A percentile compares a stretch with the other conserved stretches of the same genome.
These are phyloP conservation scores for Octopus bimaculoides DNA, from an alignment of 1,140 invertebrate genomes.

Conservation along the genomic window DNA sequence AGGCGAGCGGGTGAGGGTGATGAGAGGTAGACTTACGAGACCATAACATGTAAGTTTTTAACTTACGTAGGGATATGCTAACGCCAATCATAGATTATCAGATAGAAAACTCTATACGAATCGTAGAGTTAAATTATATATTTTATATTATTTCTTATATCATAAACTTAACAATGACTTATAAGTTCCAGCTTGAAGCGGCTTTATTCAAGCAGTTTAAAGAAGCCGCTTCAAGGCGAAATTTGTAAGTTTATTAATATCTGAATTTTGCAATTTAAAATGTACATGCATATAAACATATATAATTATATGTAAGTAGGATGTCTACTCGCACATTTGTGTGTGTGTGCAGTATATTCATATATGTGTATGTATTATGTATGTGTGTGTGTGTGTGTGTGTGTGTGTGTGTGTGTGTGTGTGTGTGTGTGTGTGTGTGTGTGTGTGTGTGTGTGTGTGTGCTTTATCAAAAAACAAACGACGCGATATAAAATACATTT, in stretches of 20 bases:
- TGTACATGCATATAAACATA: not conserved
- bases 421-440: slow-evolving; percentile 7
- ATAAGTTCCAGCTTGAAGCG: no score
- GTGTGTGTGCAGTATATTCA: not conserved
- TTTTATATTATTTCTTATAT: no score
- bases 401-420: slow-evolving; percentile 9
- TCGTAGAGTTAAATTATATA: no score
- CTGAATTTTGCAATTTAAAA: not conserved
- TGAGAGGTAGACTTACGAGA: no score
- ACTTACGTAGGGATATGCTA: no score
- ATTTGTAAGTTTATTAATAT: not conserved
- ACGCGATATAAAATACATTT: not conserved
- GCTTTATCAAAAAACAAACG: not conserved
- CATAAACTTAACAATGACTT: no score
- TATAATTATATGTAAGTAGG: not conserved
- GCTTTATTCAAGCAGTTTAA: no score
- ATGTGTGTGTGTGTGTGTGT: slow-evolving; percentile 16
- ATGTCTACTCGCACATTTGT: not conserved
- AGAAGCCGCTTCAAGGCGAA: no score
- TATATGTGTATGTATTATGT: not conserved
- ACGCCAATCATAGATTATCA: no score
- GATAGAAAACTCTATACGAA: no score
- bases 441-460: slow-evolving; percentile 9
- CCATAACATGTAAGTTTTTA: no score
- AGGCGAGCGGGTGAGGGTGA: no score